Evolutionary conservation across 2,888 invertebrate species (phyloP).

Genomic region (Lepetodrilus schrolli): DNA sequence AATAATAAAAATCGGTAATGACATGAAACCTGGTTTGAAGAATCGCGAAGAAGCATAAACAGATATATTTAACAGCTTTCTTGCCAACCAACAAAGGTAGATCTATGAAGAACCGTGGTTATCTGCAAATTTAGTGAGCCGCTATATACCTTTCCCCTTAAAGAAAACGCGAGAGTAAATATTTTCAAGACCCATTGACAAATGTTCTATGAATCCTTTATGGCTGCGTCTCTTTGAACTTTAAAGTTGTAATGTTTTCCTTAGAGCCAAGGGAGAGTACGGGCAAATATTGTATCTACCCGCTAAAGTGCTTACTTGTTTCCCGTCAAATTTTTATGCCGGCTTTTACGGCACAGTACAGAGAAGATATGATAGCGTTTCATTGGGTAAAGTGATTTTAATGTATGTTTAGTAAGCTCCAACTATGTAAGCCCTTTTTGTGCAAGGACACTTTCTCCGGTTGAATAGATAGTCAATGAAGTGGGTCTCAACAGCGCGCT

Average conservation of each 20-base stretch:
- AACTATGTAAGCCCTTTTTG: slow-evolving; percentile 21
- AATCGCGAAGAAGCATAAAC: not conserved
- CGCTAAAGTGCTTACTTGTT: not conserved
- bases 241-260: slow-evolving; percentile 12
- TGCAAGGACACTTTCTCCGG: not conserved
- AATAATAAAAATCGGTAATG: not conserved
- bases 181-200: slow-evolving; percentile 5
- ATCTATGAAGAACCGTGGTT: not conserved
- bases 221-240: slow-evolving; percentile 1
- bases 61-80: not conserved
- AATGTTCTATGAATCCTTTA: slow-evolving; percentile 19
- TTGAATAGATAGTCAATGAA: slow-evolving; percentile 7
- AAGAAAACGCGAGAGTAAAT: not conserved
- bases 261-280: not conserved
- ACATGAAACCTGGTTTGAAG: not conserved
- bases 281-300: slow-evolving; percentile 1
- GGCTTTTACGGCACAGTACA: not conserved
- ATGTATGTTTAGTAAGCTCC: slow-evolving; percentile 19
- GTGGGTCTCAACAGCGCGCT: not conserved
- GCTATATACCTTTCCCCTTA: not conserved
- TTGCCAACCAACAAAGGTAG: not conserved
- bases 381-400: slow-evolving; percentile 1
- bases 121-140: not conserved
- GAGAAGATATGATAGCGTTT: not conserved
- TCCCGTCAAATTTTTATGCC: not conserved